Conservation (phyloP, 2,113 vertebrate genomes). For the Saccopteryx bilineata region DNA sequence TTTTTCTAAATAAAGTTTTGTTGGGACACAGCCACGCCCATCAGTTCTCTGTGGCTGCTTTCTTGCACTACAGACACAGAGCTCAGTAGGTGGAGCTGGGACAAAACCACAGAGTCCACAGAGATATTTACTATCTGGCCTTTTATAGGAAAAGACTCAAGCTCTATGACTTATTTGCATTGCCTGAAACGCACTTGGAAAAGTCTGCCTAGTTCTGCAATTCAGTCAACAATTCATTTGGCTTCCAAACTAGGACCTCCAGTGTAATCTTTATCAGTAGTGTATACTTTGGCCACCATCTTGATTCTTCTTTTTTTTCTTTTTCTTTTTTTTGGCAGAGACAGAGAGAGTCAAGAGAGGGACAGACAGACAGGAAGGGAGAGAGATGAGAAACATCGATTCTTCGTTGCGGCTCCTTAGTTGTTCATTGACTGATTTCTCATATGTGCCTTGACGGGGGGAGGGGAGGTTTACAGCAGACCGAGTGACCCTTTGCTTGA, state of each 20-base stretch:
- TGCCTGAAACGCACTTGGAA: not conserved
- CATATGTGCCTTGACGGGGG: too few species aligned
- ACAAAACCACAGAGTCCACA: not conserved
- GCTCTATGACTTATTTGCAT: not conserved
- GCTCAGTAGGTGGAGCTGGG: not conserved
- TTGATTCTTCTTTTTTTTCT: not conserved
- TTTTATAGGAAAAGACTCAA: not conserved
- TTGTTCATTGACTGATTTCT: too few species aligned
- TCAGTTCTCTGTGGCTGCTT: not conserved
- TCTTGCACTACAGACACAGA: not conserved
- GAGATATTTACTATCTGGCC: not conserved
- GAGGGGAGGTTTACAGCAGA: too few species aligned
- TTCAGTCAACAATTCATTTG: not conserved
- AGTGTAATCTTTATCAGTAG: not conserved
- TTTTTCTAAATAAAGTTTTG: constrained; percentile 58
- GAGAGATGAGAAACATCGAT: too few species aligned
- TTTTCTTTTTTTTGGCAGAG: too few species aligned
- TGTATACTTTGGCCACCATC: not conserved
- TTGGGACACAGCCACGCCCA: not conserved
- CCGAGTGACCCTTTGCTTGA: too few species aligned
- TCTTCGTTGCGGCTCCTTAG: too few species aligned
- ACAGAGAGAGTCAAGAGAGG: too few species aligned
- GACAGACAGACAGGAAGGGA: too few species aligned
- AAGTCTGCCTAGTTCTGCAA: not conserved
- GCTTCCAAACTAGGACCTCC: not conserved